Evolutionary conservation across 64 coral and sea anemone species (phyloP), one percentile per base, ranked within the genome.

Genomic region (Porites australiensis): DNA sequence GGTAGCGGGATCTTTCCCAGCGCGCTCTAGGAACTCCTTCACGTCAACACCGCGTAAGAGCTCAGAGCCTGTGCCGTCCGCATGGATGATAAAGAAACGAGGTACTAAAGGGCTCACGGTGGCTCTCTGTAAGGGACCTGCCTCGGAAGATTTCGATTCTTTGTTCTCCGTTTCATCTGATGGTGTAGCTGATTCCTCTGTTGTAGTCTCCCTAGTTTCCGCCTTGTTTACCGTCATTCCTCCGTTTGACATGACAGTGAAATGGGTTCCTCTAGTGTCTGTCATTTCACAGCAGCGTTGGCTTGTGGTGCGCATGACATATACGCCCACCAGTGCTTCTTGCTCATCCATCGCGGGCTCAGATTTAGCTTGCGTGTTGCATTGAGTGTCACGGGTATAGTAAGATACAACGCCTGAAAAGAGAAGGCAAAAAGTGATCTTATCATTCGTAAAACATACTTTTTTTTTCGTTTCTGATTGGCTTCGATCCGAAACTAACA

Each of bases 41-140:
- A 99, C 91, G 73, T 99, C 98, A 80, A 10, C n/a, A 71, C 88
- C 21, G 16, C 94, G 94, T 27, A 99, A 79, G 14, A 99, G 79
- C 88, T 99, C 98, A 37, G 84, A 99, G 43, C 98, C 98, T 86
- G 94, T 85, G 46, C 98, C 98, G 75, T 99, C 94, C n/a, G 90
- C 71, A 75, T 93, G 94, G 43, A 99, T 75, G 16, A 96, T 73
- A 43, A 99, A 99, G 87, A 84, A 99, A 4, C 98, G 91, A 86
- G 98, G 98, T 2, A 96, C 94, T 43, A 90, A 89, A 13, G 88
- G 88, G 49, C 94, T 98, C 61, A 63, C 16, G 0, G 90, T 46
- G 6, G 11, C 49, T 70, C 15, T 15, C 57, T 59, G 48, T 53
- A 91, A 27, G 14, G 82, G 59, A 77, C 83, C 77, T 16, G 50